These are phyloP conservation scores for Phodopus roborovskii DNA, from an alignment of 2,113 vertebrate species.

Conservation along the genomic window DNA sequence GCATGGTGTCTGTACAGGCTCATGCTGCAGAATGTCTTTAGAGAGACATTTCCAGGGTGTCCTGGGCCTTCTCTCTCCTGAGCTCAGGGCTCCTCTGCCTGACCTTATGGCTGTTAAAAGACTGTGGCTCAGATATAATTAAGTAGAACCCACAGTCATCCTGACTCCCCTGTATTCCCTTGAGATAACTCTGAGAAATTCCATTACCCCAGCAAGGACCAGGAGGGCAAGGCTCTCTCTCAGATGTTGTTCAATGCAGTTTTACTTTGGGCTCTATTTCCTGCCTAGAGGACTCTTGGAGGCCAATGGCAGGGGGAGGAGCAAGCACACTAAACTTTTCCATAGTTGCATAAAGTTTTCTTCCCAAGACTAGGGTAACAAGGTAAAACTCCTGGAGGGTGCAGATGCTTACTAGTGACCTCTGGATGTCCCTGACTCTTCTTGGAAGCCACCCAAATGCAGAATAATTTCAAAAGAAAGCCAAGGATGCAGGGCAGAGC, in stretches of 20 bases:
- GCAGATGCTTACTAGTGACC: neutral
- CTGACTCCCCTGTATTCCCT: neutral
- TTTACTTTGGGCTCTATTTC: conserved; percentile 16
- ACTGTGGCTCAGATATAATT: neutral
- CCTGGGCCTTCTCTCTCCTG: neutral
- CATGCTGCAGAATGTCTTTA: neutral
- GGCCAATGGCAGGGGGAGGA: neutral
- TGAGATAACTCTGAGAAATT: neutral
- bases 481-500: neutral
- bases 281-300: neutral
- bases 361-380: neutral
- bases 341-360: neutral
- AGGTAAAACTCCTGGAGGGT: neutral
- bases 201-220: neutral
- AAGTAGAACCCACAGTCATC: neutral
- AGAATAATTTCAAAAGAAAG: neutral
- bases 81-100: neutral
- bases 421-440: neutral
- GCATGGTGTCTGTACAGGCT: rapidly evolving
- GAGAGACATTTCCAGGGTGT: neutral
- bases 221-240: conserved; percentile 6
- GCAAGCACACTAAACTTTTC: neutral
- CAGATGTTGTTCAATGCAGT: neutral
- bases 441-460: neutral
- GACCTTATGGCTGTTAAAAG: neutral